Conservation (phyloP, 2,888 invertebrate species). For the Hypselothyrea guttata region DNA sequence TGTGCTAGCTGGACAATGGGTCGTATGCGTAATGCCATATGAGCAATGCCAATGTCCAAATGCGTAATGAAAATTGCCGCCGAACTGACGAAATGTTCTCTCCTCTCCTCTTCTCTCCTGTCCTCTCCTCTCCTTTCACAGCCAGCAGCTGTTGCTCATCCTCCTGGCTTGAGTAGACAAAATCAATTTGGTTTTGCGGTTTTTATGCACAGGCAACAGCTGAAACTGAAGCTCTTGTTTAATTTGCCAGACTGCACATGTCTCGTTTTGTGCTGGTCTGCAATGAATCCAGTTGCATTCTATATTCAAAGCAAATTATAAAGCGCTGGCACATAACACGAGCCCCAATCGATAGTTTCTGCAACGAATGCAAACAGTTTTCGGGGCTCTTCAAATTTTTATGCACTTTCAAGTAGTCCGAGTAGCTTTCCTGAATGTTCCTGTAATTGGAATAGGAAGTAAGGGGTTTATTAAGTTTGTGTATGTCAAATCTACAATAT, state of each 20-base stretch:
- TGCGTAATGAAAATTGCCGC: slow-evolving; percentile 74
- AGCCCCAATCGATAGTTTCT: background rate
- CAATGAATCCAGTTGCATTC: slow-evolving; percentile 50
- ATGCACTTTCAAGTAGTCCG: background rate
- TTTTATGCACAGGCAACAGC: slow-evolving; percentile 46
- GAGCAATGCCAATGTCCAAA: slow-evolving; percentile 63
- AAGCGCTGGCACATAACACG: slow-evolving; percentile 7
- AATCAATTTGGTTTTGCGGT: slow-evolving; percentile 76
- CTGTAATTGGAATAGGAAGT: too few species aligned
- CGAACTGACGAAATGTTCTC: slow-evolving; percentile 35
- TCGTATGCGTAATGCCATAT: slow-evolving; percentile 72
- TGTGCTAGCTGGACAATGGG: slow-evolving; percentile 62
- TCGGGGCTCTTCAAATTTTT: background rate
- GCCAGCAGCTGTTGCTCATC: slow-evolving; percentile 24
- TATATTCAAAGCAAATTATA: slow-evolving; percentile 58
- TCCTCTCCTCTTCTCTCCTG: background rate
- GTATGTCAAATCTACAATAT: too few species aligned
- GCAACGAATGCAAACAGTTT: background rate
- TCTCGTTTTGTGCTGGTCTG: slow-evolving; percentile 13
- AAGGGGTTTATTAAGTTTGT: too few species aligned
- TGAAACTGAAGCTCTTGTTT: slow-evolving; percentile 46
- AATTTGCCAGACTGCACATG: slow-evolving; percentile 53
- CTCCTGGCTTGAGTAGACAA: slow-evolving; percentile 67
- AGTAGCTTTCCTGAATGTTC: too few species aligned
- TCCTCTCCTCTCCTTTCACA: background rate